Evolutionary conservation across 2,888 invertebrate species (phyloP), one percentile per base, ranked within the genome.

Genomic region (Diplolepis rosae): DNA sequence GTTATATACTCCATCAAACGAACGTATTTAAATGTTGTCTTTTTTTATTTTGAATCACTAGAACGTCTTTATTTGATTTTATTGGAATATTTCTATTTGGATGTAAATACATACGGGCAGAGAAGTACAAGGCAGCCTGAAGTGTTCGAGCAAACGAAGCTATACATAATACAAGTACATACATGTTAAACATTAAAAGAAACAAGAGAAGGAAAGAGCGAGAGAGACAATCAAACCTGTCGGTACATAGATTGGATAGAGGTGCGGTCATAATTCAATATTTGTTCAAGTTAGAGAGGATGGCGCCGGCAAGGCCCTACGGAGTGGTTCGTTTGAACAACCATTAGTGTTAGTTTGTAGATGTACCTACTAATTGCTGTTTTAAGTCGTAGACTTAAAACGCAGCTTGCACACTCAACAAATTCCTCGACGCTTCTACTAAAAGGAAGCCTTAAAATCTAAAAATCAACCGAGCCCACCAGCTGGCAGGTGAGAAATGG

Each of bases 221-320:
- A 61, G 27, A 61, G 27, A 24, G 35, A 61, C 35, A 61, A 61
- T 39, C 39, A 61, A 61, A 61, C 61, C 61, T 61, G 61, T 61
- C 61, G 61, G 65, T 73, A 70, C 68, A 48, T 65, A 70, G 65
- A 73, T 75, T 51, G 27, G 52, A 66, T 48, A 66, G 71, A 76
- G 77, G 74, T 70, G 77, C 78, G 80, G 79, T 72, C 75, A 75
- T 73, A 74, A 80, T 80, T 81, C 78, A 81, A 81, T 81, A 81
- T 81, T 81, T 79, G 75, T 70, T 68, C 68, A 77, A 70, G 77
- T 74, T 76, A 67, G 73, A 67, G 73, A 67, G 76, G 54, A 51
- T 69, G 75, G 76, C 77, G 77, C 77, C 77, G 72, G 70, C 35
- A 65, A 42, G 48, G 65, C 30, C 66, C 56, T 61, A 48, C 71